A percentile compares a stretch with the other conserved stretches of the same genome.
Evolutionary conservation across 2,888 invertebrate genomes (phyloP).

Genomic region (Pseudococcus longispinus): DNA sequence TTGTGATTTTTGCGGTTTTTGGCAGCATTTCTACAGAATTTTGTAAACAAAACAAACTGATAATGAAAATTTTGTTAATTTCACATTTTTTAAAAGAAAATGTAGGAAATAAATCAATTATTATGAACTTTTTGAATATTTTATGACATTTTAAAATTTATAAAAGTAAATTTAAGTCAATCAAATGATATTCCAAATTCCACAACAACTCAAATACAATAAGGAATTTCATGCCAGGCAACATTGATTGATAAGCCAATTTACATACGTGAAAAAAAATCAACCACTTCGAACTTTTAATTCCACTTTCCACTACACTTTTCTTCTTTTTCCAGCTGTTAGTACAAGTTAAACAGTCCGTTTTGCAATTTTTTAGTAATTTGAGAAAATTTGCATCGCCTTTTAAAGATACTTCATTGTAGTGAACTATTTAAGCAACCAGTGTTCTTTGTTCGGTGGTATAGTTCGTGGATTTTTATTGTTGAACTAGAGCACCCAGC

Average conservation of each 20-base stretch:
- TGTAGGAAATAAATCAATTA: neutral
- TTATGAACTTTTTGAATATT: neutral
- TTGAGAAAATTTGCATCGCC: neutral
- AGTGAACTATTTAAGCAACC: neutral
- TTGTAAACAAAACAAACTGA: too few relatives aligned
- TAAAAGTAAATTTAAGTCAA: neutral
- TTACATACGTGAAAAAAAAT: constrained; percentile 27
- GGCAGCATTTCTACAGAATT: neutral
- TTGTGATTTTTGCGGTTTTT: neutral
- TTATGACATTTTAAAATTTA: neutral
- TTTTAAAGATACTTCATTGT: neutral
- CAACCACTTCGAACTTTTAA: neutral
- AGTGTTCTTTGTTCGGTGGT: neutral
- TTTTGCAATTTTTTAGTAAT: neutral
- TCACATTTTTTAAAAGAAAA: neutral
- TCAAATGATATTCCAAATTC: neutral
- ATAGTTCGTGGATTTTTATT: neutral
- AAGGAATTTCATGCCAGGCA: neutral
- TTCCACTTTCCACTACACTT: neutral
- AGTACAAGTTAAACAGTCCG: neutral
- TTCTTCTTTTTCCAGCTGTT: neutral
- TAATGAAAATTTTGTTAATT: neutral
- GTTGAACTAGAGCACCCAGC: neutral
- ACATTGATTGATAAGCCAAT: constrained; percentile 37
- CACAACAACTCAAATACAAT: neutral